Percentiles rank a stretch among this genome's conserved stretches.
phyloP scores from a whole-genome alignment of 2,113 vertebrate genomes.

The Paradisaea rubra region DNA sequence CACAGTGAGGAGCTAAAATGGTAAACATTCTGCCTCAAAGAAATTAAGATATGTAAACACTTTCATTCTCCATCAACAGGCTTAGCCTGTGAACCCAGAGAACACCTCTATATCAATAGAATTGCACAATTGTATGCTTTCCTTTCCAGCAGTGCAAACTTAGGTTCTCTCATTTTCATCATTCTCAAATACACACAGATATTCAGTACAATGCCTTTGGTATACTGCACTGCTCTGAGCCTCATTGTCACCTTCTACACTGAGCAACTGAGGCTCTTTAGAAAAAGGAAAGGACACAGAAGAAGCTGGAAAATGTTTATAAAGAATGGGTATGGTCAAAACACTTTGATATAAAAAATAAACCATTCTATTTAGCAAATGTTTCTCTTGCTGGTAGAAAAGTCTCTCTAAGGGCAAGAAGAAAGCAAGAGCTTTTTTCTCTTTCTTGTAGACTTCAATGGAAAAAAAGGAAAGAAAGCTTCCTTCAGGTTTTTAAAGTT shows the following conservation, averaged over 20 bases:
- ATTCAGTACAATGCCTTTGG: background rate
- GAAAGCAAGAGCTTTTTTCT: background rate
- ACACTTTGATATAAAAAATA: background rate
- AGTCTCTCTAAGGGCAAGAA: background rate
- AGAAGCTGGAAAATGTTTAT: background rate
- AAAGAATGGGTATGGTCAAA: background rate
- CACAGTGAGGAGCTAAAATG: background rate
- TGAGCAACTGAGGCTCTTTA: background rate
- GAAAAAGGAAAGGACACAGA: background rate
- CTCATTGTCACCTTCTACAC: background rate
- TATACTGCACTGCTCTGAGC: background rate
- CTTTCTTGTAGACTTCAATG: background rate
- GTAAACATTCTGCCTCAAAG: conserved; percentile 10
- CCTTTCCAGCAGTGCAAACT: background rate
- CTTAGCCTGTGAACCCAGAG: conserved; percentile 14
- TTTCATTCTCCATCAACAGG: background rate
- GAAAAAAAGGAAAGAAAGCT: background rate
- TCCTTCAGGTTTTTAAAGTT: conserved; percentile 24
- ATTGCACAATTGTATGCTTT: background rate
- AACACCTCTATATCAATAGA: conserved; percentile 10
- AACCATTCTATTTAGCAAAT: background rate
- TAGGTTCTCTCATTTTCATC: conserved; percentile 8
- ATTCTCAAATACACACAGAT: background rate
- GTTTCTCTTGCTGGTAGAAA: background rate
- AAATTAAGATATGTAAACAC: conserved; percentile 44